A percentile compares a stretch with the other conserved stretches of the same genome.
phyloP scores from a whole-genome alignment of 2,797 vertebrate genomes.

The Gallinago stenura region DNA sequence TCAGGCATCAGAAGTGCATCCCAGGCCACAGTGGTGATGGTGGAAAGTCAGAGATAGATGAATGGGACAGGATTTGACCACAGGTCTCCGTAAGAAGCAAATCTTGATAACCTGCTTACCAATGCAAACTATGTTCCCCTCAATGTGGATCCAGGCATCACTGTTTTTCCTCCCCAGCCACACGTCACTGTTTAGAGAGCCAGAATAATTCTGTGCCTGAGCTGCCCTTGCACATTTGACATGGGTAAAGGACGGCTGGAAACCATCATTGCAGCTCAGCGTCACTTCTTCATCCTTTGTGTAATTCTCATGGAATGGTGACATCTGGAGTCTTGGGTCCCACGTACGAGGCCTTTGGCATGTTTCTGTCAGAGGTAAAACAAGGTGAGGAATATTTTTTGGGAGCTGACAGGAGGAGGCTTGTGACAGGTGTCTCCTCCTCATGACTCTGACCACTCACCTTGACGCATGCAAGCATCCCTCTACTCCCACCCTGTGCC shows the following conservation, averaged over 20 bases:
- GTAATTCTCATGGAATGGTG: background rate
- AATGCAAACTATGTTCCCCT: background rate
- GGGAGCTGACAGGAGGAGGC: background rate
- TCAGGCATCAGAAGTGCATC: background rate
- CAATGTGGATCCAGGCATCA: background rate
- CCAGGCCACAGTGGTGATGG: background rate
- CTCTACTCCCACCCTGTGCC: background rate
- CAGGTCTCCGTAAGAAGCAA: background rate
- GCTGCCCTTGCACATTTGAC: background rate
- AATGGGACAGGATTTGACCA: background rate
- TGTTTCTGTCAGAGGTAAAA: background rate
- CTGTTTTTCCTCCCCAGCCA: background rate
- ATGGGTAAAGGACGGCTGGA: background rate
- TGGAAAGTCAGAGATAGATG: background rate
- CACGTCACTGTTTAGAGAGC: background rate
- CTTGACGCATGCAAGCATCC: fast-evolving
- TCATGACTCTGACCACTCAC: background rate
- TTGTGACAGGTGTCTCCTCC: background rate
- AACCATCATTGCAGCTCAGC: background rate
- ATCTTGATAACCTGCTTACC: background rate
- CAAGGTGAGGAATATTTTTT: background rate
- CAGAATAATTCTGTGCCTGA: background rate
- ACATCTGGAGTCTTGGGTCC: background rate
- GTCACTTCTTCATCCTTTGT: background rate
- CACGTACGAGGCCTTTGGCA: background rate